phyloP scores from a whole-genome alignment of 30 jellyfish, hydroid and myxozoan genomes.

The Catostylus mosaicus region DNA sequence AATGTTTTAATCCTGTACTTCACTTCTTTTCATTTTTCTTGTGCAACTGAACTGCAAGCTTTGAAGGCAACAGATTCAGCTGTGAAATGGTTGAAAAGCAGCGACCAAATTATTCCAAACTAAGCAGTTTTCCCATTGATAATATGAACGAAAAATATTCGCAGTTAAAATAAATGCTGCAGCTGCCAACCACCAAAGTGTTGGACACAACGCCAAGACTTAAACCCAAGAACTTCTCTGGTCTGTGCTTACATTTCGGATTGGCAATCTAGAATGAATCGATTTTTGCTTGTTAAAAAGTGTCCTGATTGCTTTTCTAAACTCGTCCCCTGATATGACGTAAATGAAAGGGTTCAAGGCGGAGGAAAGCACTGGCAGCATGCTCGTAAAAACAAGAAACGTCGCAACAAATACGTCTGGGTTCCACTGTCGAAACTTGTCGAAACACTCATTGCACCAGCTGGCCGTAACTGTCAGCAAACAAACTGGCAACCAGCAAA shows the following conservation, averaged over 20 bases:
- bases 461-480: conserved; percentile 59
- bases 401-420: conserved; percentile 40
- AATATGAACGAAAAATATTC: no score
- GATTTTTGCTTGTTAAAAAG: conserved; percentile 31
- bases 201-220: neutral
- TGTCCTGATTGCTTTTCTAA: conserved; percentile 49
- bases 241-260: conserved; percentile 27
- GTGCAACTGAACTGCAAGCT: no score
- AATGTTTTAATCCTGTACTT: no score
- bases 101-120: no score
- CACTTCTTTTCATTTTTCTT: no score
- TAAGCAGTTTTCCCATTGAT: no score
- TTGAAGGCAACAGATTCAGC: no score
- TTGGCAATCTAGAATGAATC: neutral
- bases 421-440: conserved; percentile 40
- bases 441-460: conserved; percentile 73
- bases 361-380: conserved; percentile 61
- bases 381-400: conserved; percentile 35
- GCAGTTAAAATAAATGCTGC: no score
- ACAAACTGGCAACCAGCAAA: conserved; percentile 84
- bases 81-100: no score
- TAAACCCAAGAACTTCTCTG: conserved; percentile 46
- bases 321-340: conserved; percentile 69
- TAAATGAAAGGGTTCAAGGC: conserved; percentile 71
- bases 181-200: neutral